Conservation (phyloP, 2,888 invertebrate species). For the Psylliodes chrysocephalus region DNA sequence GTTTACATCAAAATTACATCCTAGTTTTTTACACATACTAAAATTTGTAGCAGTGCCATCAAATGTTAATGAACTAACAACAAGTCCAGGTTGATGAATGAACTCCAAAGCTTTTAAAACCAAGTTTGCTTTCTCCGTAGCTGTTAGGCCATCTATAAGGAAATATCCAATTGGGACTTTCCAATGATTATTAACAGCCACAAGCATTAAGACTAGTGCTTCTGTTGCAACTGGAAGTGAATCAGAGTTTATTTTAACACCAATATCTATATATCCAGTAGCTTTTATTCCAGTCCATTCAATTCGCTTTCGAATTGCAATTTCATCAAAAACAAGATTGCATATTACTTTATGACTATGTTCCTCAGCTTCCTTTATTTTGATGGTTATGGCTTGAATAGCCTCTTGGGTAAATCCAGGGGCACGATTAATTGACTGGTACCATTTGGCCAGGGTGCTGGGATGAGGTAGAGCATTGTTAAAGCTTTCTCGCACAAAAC, state of each 20-base stretch:
- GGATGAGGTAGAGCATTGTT: too few relatives aligned
- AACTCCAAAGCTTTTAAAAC: background rate
- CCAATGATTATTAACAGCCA: background rate
- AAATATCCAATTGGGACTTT: conserved; percentile 1
- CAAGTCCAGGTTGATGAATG: background rate
- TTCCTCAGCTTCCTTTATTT: too few relatives aligned
- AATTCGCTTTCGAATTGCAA: conserved; percentile 3
- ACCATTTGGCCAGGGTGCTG: too few relatives aligned
- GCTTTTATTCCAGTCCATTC: background rate
- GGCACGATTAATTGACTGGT: too few relatives aligned
- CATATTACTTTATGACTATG: background rate
- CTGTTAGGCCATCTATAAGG: background rate
- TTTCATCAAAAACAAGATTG: conserved; percentile 1
- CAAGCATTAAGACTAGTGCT: conserved; percentile 5
- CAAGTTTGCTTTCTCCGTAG: too few relatives aligned
- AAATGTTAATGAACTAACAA: background rate
- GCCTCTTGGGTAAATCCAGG: too few relatives aligned
- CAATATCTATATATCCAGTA: conserved; percentile 7
- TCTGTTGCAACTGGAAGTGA: background rate
- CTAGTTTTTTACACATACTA: background rate
- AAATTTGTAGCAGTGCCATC: background rate
- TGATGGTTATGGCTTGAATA: too few relatives aligned
- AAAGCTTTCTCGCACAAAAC: too few relatives aligned
- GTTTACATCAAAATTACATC: background rate
- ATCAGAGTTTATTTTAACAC: background rate